phyloP scores from a whole-genome alignment of 2,113 vertebrate genomes.

The Ia io region DNA sequence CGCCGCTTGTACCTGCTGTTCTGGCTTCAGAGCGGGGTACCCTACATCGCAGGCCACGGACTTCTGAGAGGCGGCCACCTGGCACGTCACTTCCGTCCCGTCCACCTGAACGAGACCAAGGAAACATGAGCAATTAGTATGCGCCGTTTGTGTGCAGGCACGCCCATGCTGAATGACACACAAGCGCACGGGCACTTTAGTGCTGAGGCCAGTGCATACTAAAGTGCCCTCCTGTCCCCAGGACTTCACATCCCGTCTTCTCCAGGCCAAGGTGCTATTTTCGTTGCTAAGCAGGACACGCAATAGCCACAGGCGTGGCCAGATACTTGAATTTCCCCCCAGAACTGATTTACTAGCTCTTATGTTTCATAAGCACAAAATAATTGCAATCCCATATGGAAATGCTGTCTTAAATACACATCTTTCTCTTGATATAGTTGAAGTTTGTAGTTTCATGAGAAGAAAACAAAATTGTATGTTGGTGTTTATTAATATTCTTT shows the following conservation, averaged over 20 bases:
- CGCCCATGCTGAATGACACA: neutral
- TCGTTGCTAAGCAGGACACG: neutral
- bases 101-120: constrained; percentile 82
- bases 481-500: neutral
- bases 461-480: neutral
- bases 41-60: constrained; percentile 88
- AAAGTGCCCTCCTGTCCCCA: neutral
- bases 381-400: neutral
- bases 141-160: neutral
- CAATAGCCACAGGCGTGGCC: neutral
- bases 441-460: neutral
- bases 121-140: neutral
- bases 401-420: neutral
- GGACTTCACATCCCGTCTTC: neutral
- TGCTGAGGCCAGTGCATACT: neutral
- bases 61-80: constrained; percentile 79
- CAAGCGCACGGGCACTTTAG: neutral
- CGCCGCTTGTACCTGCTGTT: constrained; percentile 84
- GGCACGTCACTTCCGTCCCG: constrained; percentile 88
- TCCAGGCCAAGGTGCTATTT: neutral
- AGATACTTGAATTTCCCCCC: neutral
- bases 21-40: constrained; percentile 86
- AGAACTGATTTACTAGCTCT: neutral
- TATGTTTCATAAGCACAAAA: neutral
- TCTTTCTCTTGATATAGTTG: neutral